Evolutionary conservation across 2,797 vertebrate genomes (phyloP), one percentile per base, ranked within the genome.

Genomic region (Darevskia mixta): DNA sequence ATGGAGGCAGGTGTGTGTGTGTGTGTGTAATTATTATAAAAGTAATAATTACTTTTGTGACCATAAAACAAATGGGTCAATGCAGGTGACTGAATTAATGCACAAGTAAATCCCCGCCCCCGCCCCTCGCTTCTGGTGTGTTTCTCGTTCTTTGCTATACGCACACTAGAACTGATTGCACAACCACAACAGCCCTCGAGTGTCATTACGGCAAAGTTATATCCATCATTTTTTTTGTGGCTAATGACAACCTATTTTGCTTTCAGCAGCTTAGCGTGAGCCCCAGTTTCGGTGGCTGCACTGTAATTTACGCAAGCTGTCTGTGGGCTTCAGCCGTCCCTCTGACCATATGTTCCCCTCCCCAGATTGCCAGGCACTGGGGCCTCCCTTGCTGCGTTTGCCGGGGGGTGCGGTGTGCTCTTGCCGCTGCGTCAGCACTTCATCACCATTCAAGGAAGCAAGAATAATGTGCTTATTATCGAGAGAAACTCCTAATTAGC

Each of bases 181-280:
- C 95, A 95, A 96, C 17, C 89, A 55, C 95, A 95, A 94, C 94
- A 97, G 94, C 96, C 94, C 95, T 96, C 91, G 89, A 95, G 96
- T 95, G 95, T 97, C 96, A 96, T 97, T 97, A 97, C 94, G 90
- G 93, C 87, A 90, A 94, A 96, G 94, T 95, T 93, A 89, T 94
- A 97, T 97, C 96, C 96, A 97, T 97, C 96, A 97, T 97, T 96
- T 96, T n/a, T 32, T n/a, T 10, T 20, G 61, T 10, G 2, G 8
- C 97, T 96, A 96, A 97, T 96, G 96, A 96, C 96, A 96, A 9
- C 93, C 91, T 94, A 95, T 95, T 38, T 95, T 92, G 94, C 96
- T 97, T 96, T 95, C 94, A 95, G 96, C 95, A 88, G 95, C 96
- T 95, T 97, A 96, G 96, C 96, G 89, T 94, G 96, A 95, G 94